Base-by-base conservation (phyloP, 2,888 invertebrate species). In the Apotomis capreana region DNA sequence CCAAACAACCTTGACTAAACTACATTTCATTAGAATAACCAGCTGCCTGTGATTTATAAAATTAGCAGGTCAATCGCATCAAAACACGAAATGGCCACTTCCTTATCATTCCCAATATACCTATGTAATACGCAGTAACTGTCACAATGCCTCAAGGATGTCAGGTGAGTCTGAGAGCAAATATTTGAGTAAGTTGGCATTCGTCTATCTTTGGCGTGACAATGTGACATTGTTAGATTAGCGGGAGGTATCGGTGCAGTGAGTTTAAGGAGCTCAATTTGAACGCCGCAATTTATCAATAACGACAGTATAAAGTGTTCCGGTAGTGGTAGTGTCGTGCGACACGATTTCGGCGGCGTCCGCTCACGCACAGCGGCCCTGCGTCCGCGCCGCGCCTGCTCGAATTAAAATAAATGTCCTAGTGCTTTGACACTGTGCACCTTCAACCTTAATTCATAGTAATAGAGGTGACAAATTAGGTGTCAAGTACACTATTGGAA, bases 231-330 rank as follows among this genome's bases (percentile, higher is more conserved):
- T 84, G 85, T 78, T 77, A 80, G 82, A 79, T 78, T 78, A 81
- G 75, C 73, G 63, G 74, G 78, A 75, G 78, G 82, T 78, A 72
- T 74, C 71, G 71, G 59, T 54, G 71, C 70, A 73, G 59, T 67
- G 63, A 60, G 64, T 76, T 82, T 83, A 82, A 87, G 84, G 83
- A 83, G 80, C 79, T 80, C 80, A 87, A 88, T 88, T 90, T 88
- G 89, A 85, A 40, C 40, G 6, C 83, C 80, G 91, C 90, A 92
- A 92, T 92, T 92, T 92, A 92, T 92, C 92, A 92, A 92, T 92
- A 92, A 92, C 88, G 91, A 89, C 89, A 89, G 87, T 84, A 84
- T 87, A 78, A 87, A 92, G 91, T 89, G 90, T 92, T 92, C 92
- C 92, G 90, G 91, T 87, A 77, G 76, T 79, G 89, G 91, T 86